Evolutionary conservation across 2,888 invertebrate species (phyloP).

Genomic region (Eugnorisma glareosa): DNA sequence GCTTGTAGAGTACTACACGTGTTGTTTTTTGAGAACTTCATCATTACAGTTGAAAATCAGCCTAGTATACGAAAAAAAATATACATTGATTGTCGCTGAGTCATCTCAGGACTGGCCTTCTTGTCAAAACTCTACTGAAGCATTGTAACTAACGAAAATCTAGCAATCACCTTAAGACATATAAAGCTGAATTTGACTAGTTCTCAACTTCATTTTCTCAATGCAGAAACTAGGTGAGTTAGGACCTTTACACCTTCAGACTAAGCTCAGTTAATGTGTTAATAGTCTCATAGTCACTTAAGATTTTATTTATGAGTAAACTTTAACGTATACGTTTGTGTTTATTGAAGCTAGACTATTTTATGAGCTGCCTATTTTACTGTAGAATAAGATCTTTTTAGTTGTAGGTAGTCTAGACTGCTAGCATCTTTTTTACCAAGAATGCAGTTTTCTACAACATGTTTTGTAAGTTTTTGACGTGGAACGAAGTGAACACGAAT

Average conservation of each 20-base stretch:
- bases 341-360: constrained; percentile 65
- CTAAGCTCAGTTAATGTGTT: constrained; percentile 45
- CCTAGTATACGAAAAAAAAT: no score
- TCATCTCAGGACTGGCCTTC: no score
- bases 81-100: no score
- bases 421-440: constrained; percentile 12
- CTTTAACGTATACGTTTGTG: constrained; percentile 44
- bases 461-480: constrained; percentile 40
- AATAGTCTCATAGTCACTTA: constrained; percentile 38
- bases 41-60: neutral
- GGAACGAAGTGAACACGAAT: constrained; percentile 23
- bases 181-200: neutral
- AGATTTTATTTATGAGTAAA: constrained; percentile 56
- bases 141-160: no score
- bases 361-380: constrained; percentile 59
- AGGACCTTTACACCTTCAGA: constrained; percentile 13
- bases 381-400: constrained; percentile 37
- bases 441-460: constrained; percentile 40
- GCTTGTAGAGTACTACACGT: no score
- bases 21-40: neutral
- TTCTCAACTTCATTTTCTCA: neutral
- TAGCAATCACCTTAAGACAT: no score
- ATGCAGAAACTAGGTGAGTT: neutral
- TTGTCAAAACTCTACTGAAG: no score
- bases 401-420: constrained; percentile 21